A percentile compares a stretch with the other conserved stretches of the same genome.
Evolutionary conservation across 2,797 vertebrate genomes (phyloP).

Genomic region (Scleropages formosus): DNA sequence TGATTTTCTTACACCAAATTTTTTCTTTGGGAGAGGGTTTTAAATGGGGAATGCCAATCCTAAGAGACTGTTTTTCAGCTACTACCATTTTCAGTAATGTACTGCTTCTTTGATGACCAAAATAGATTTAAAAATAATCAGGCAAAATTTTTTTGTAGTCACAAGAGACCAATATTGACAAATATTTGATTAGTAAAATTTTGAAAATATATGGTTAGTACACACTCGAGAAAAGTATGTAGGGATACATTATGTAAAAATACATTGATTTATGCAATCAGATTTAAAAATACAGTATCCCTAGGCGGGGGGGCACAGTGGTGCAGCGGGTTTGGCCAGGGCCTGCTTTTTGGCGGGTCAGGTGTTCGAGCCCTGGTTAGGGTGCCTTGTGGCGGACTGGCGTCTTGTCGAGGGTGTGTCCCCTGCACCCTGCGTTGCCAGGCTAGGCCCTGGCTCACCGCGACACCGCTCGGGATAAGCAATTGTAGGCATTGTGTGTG

Average conservation of each 20-base stretch:
- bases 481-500: too few relatives aligned
- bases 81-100: conserved; percentile 51
- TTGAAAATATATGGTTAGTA: conserved; percentile 34
- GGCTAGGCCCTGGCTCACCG: too few relatives aligned
- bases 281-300: background rate
- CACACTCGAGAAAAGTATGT: background rate
- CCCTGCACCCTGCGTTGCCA: too few relatives aligned
- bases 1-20: conserved; percentile 44
- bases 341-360: background rate
- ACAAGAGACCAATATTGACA: conserved; percentile 44
- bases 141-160: conserved; percentile 43
- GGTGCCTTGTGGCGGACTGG: too few relatives aligned
- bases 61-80: conserved; percentile 43
- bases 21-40: conserved; percentile 31
- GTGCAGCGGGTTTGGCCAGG: too few relatives aligned
- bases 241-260: background rate
- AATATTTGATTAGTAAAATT: conserved; percentile 46
- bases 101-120: conserved; percentile 55
- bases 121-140: conserved; percentile 55
- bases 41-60: conserved; percentile 30
- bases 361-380: too few relatives aligned
- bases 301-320: too few relatives aligned
- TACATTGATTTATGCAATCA: background rate
- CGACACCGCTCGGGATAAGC: too few relatives aligned
- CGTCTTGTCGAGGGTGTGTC: too few relatives aligned